Evolutionary conservation across 2,888 invertebrate species (phyloP).

Genomic region (Xiphydria camelus): DNA sequence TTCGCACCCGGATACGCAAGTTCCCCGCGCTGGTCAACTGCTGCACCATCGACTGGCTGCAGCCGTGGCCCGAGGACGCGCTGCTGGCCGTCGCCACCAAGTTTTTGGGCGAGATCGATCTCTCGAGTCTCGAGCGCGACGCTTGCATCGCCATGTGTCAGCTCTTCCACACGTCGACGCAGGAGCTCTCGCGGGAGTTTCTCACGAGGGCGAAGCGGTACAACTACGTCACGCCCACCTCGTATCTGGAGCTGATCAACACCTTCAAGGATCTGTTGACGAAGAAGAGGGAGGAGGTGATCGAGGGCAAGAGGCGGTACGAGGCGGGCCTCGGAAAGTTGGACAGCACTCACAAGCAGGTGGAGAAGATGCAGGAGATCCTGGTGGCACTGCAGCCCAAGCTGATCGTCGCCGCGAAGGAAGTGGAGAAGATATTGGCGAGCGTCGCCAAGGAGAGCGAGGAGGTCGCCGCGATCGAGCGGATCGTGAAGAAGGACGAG

Average conservation of each 20-base stretch:
- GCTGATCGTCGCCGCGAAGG: slow-evolving; percentile 81
- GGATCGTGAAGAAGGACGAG: slow-evolving; percentile 80
- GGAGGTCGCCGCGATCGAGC: slow-evolving; percentile 80
- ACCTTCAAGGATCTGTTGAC: slow-evolving; percentile 81
- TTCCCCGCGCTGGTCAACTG: slow-evolving; percentile 93
- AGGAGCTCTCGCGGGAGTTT: slow-evolving; percentile 71
- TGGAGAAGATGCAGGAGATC: slow-evolving; percentile 80
- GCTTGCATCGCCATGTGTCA: slow-evolving; percentile 90
- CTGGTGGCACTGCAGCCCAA: slow-evolving; percentile 86
- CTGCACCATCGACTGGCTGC: slow-evolving; percentile 96
- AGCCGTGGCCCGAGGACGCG: slow-evolving; percentile 94
- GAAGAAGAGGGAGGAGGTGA: slow-evolving; percentile 73
- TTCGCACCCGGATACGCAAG: slow-evolving; percentile 80
- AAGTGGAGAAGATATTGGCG: slow-evolving; percentile 84
- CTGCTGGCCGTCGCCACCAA: slow-evolving; percentile 82
- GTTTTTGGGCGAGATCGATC: slow-evolving; percentile 75
- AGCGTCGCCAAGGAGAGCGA: slow-evolving; percentile 86
- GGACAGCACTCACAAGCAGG: slow-evolving; percentile 79
- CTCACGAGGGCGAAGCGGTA: slow-evolving; percentile 68
- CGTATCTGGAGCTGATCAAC: slow-evolving; percentile 87
- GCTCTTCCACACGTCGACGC: slow-evolving; percentile 85
- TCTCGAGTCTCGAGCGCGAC: slow-evolving; percentile 70
- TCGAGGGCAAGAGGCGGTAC: slow-evolving; percentile 75
- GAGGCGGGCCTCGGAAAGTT: slow-evolving; percentile 85
- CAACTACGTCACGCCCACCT: slow-evolving; percentile 93